phyloP scores from a whole-genome alignment of 2,888 invertebrate genomes.

The Zelleria hepariella region DNA sequence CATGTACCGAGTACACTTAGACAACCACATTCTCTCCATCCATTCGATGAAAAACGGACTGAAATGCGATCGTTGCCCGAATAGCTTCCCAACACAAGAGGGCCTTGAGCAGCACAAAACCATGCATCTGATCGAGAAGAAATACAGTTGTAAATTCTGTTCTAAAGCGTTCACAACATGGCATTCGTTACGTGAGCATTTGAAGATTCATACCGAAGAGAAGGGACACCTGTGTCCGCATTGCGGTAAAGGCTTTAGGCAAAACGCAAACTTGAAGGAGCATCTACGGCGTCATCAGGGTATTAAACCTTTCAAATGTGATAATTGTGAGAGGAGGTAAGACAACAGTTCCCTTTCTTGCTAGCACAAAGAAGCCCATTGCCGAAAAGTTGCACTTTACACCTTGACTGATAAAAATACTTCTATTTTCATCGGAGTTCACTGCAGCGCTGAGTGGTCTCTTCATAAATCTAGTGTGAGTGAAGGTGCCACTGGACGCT shows the following conservation, averaged over 20 bases:
- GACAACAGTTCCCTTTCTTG: neutral
- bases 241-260: constrained; percentile 72
- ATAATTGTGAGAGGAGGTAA: constrained; percentile 54
- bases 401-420: neutral
- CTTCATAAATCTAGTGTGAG: no score
- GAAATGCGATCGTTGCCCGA: constrained; percentile 54
- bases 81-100: constrained; percentile 49
- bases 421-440: neutral
- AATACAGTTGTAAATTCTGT: constrained; percentile 63
- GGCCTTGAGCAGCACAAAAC: constrained; percentile 57
- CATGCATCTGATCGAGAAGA: constrained; percentile 53
- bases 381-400: neutral
- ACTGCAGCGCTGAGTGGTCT: no score
- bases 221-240: constrained; percentile 70
- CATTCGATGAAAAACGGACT: constrained; percentile 58
- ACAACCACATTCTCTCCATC: constrained; percentile 60
- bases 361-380: no score
- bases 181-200: constrained; percentile 72
- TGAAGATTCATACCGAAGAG: constrained; percentile 45
- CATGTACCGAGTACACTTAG: constrained; percentile 65
- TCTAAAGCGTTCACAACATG: constrained; percentile 60
- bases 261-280: constrained; percentile 73
- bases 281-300: constrained; percentile 72
- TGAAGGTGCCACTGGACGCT: no score
- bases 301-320: constrained; percentile 52